These are phyloP conservation scores for Malachius bipustulatus DNA, from an alignment of 2,888 invertebrate species.

Conservation along the genomic window DNA sequence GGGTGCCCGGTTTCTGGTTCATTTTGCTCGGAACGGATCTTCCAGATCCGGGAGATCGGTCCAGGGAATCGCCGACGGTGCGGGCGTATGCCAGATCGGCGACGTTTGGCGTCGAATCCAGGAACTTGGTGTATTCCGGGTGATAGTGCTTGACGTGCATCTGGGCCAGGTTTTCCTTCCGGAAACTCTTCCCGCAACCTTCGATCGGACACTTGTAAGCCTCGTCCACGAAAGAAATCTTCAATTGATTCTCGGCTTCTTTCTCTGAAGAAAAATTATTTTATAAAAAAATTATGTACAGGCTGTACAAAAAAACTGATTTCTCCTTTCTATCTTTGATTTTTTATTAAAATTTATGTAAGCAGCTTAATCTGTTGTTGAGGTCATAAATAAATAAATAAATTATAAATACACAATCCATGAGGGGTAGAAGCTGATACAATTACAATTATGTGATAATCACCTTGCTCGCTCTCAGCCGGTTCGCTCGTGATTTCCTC, in stretches of 20 bases:
- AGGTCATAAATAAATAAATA: too few species aligned
- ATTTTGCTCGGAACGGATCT: constrained; percentile 15
- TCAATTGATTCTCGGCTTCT: constrained; percentile 23
- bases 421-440: neutral
- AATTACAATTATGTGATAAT: neutral
- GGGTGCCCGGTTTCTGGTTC: constrained; percentile 15
- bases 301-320: constrained; percentile 32
- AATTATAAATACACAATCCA: too few species aligned
- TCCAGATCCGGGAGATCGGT: constrained; percentile 28
- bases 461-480: neutral
- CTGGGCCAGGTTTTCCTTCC: constrained; percentile 79
- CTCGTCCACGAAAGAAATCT: constrained; percentile 49
- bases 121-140: constrained; percentile 59
- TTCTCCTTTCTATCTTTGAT: too few species aligned
- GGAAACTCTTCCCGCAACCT: constrained; percentile 77
- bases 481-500: neutral
- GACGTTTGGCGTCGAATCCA: constrained; percentile 75
- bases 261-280: neutral
- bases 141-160: constrained; percentile 96
- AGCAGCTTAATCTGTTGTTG: too few species aligned
- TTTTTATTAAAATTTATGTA: too few species aligned
- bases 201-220: constrained; percentile 62
- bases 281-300: constrained; percentile 40
- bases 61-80: constrained; percentile 50
- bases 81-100: constrained; percentile 75